These are phyloP conservation scores for Ceratoteleas bidentatus DNA, from an alignment of 1,140 invertebrate species.

Conservation along the genomic window DNA sequence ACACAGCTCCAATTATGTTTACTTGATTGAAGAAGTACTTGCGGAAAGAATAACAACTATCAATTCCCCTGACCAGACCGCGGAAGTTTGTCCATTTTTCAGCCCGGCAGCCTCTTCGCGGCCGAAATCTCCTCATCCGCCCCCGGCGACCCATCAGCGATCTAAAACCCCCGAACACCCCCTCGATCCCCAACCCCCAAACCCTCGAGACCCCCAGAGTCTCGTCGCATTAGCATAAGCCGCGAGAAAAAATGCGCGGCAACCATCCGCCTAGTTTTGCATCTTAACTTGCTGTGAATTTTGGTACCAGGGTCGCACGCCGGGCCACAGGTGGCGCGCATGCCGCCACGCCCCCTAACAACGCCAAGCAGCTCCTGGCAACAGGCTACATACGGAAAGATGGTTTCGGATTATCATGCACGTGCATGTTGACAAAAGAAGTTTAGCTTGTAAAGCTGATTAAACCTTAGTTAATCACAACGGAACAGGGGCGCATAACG, in stretches of 20 bases:
- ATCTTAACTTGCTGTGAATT: constrained; percentile 64
- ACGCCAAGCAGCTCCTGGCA: constrained; percentile 30
- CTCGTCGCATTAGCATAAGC: too few species aligned
- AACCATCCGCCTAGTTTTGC: constrained; percentile 52
- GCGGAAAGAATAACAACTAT: constrained; percentile 60
- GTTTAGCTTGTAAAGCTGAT: constrained; percentile 81
- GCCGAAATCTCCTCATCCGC: too few species aligned
- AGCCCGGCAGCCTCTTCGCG: neutral
- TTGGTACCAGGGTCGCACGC: constrained; percentile 40
- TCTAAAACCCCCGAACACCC: too few species aligned
- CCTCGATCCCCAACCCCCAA: too few species aligned
- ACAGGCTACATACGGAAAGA: constrained; percentile 64
- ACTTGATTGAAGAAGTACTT: constrained; percentile 65
- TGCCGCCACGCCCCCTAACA: constrained; percentile 17
- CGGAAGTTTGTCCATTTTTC: constrained; percentile 39
- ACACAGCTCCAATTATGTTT: constrained; percentile 61
- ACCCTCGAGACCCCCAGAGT: too few species aligned
- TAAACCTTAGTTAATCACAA: constrained; percentile 81
- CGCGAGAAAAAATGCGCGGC: constrained; percentile 32
- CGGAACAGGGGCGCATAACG: constrained; percentile 69
- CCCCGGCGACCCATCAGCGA: too few species aligned
- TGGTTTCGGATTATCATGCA: constrained; percentile 79
- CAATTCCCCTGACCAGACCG: constrained; percentile 29
- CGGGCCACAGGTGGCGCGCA: constrained; percentile 6
- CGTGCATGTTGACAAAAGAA: constrained; percentile 80